Percentiles rank a stretch among this genome's conserved stretches.
These are phyloP conservation scores for Actinostola sp. DNA, from an alignment of 92 coral and sea anemone genomes.

Conservation along the genomic window DNA sequence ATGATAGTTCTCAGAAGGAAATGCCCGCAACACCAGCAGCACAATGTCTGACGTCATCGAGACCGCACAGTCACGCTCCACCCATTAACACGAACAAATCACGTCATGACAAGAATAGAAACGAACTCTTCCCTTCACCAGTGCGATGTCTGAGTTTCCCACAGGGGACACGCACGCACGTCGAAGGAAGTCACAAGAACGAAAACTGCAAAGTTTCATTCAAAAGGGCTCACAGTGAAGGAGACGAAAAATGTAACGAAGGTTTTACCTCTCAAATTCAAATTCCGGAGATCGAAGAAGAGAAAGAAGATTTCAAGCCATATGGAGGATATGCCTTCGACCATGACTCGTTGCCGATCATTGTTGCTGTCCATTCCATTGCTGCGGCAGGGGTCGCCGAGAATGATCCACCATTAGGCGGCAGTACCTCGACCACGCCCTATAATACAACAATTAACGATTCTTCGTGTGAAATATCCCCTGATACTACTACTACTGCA, in stretches of 20 bases:
- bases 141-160: not conserved
- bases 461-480: too few relatives aligned
- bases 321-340: conserved; percentile 85
- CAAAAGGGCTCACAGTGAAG: not conserved
- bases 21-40: not conserved
- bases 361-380: conserved; percentile 86
- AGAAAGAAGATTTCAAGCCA: conserved; percentile 2
- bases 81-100: not conserved
- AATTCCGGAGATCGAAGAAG: conserved; percentile 5
- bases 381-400: conserved; percentile 36
- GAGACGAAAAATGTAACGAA: not conserved
- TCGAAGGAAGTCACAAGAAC: not conserved
- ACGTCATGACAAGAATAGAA: not conserved
- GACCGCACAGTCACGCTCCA: not conserved
- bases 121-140: not conserved
- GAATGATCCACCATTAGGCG: too few relatives aligned
- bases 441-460: too few relatives aligned
- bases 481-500: not conserved
- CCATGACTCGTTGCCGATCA: conserved; percentile 72
- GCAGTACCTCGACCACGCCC: too few relatives aligned
- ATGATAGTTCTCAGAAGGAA: too few relatives aligned
- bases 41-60: too few relatives aligned
- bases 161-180: not conserved
- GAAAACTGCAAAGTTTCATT: too few relatives aligned
- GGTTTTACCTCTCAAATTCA: not conserved